These are phyloP conservation scores for Morpho deidamia DNA, from an alignment of 2,888 invertebrate genomes.

Conservation along the genomic window DNA sequence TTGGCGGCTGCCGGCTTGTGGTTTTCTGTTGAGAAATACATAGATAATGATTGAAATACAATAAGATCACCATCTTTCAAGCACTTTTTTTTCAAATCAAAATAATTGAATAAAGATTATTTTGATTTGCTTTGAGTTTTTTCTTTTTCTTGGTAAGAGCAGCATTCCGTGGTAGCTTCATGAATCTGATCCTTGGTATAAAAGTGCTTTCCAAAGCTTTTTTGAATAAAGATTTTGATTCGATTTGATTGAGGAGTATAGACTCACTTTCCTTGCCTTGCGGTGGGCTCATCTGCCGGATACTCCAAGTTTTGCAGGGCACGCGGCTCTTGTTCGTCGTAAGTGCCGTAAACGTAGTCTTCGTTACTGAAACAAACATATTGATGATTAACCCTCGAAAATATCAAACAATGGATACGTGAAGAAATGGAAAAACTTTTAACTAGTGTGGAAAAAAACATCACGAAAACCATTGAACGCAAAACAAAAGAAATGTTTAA, in stretches of 20 bases:
- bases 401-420: too few relatives aligned
- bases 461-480: too few relatives aligned
- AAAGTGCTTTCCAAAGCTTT: too few relatives aligned
- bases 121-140: background rate
- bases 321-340: constrained; percentile 60
- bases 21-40: constrained; percentile 49
- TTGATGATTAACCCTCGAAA: too few relatives aligned
- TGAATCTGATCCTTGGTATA: too few relatives aligned
- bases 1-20: constrained; percentile 61
- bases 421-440: too few relatives aligned
- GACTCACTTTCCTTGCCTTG: constrained; percentile 61
- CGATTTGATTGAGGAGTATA: too few relatives aligned
- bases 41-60: background rate
- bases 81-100: background rate
- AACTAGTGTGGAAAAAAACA: too few relatives aligned
- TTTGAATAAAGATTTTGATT: background rate
- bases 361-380: constrained; percentile 38
- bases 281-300: constrained; percentile 53
- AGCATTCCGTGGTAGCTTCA: too few relatives aligned
- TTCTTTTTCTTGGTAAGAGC: too few relatives aligned
- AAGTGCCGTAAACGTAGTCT: constrained; percentile 57
- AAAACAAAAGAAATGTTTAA: too few relatives aligned
- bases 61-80: too few relatives aligned
- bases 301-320: constrained; percentile 60
- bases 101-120: background rate